These are phyloP conservation scores for Mythimna lalbum DNA, from an alignment of 2,888 invertebrate species.

Conservation along the genomic window DNA sequence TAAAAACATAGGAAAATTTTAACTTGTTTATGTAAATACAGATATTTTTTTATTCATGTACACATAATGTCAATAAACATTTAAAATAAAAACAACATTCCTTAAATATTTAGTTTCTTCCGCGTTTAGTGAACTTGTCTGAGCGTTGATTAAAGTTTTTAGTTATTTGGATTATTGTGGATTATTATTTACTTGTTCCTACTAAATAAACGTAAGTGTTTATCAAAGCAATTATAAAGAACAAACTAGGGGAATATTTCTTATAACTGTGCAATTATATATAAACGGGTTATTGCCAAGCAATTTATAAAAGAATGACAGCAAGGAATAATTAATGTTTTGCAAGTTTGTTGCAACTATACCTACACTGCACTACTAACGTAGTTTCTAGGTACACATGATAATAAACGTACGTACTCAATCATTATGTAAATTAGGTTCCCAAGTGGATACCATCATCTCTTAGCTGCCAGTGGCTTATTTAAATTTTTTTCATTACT, in stretches of 20 bases:
- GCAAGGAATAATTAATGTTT: slow-evolving; percentile 5
- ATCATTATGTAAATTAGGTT: background rate
- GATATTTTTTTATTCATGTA: background rate
- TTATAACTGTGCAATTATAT: slow-evolving; percentile 59
- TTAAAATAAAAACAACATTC: slow-evolving; percentile 24
- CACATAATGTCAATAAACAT: background rate
- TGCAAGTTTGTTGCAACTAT: slow-evolving; percentile 34
- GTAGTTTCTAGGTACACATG: slow-evolving; percentile 7
- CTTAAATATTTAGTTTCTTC: slow-evolving; percentile 21
- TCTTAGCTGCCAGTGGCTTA: too few relatives aligned
- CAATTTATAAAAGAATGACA: slow-evolving; percentile 41
- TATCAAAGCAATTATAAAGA: slow-evolving; percentile 50
- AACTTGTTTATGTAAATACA: slow-evolving; percentile 24
- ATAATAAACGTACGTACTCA: background rate
- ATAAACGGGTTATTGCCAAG: slow-evolving; percentile 48
- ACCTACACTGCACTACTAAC: background rate
- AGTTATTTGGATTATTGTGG: too few relatives aligned
- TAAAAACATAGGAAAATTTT: slow-evolving; percentile 27
- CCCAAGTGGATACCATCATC: background rate
- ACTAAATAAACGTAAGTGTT: slow-evolving; percentile 27
- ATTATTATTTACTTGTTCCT: slow-evolving; percentile 25
- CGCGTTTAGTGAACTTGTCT: slow-evolving; percentile 35
- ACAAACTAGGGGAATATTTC: slow-evolving; percentile 50
- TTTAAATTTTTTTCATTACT: too few relatives aligned
- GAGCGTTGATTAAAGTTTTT: slow-evolving; percentile 27